Conservation (phyloP, 2,888 invertebrate genomes). For the Brassicogethes aeneus region DNA sequence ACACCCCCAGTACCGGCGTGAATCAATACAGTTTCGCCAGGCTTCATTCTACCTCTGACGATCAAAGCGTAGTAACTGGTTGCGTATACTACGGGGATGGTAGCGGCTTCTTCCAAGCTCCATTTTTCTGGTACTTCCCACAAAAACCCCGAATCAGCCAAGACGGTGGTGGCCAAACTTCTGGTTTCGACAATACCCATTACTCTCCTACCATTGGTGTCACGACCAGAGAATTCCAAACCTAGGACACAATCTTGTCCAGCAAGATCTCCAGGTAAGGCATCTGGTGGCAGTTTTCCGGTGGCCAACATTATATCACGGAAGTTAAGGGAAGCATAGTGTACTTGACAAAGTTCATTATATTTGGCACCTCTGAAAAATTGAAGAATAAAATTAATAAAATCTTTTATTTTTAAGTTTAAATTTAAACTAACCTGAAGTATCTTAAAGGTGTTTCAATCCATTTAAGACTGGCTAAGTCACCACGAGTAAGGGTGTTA, state of each 20-base stretch:
- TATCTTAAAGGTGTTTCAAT: constrained; percentile 76
- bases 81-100: constrained; percentile 88
- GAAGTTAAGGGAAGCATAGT: constrained; percentile 95
- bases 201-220: constrained; percentile 63
- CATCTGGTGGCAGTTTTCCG: constrained; percentile 94
- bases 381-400: too few relatives aligned
- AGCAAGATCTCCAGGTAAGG: constrained; percentile 82
- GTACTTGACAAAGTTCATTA: constrained; percentile 71
- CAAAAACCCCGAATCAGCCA: constrained; percentile 74
- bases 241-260: constrained; percentile 91
- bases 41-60: constrained; percentile 76
- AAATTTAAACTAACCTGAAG: constrained; percentile 44
- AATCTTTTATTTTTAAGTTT: constrained; percentile 6
- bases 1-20: constrained; percentile 96
- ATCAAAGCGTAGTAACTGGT: constrained; percentile 86
- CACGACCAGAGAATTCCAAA: constrained; percentile 84
- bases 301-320: constrained; percentile 97
- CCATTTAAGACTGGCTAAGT: constrained; percentile 87
- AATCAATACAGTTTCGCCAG: constrained; percentile 80
- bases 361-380: constrained; percentile 49
- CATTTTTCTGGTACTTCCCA: constrained; percentile 85
- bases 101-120: constrained; percentile 88
- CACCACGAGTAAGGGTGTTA: constrained; percentile 86
- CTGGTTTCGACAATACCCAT: constrained; percentile 91
- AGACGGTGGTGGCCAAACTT: constrained; percentile 82